Evolutionary conservation across 2,113 vertebrate species (phyloP).

Genomic region (Acrocephalus arundinaceus): DNA sequence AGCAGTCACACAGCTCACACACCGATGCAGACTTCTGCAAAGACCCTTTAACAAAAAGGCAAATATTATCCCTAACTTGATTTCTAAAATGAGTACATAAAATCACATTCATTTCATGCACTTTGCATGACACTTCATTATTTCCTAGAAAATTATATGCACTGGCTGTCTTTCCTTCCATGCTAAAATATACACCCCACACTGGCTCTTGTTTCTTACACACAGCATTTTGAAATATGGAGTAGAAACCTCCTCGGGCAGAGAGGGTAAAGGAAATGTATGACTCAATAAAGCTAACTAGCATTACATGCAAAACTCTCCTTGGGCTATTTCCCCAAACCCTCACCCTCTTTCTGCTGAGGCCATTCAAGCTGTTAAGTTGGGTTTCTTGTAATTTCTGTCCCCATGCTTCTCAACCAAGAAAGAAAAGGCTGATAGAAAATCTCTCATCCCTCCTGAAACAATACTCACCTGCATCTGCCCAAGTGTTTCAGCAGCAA

Average conservation of each 20-base stretch:
- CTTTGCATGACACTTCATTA: constrained; percentile 18
- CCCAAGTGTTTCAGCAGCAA: constrained; percentile 41
- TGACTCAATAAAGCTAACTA: constrained; percentile 50
- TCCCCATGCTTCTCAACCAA: constrained; percentile 24
- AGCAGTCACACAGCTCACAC: not conserved
- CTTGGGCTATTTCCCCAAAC: not conserved
- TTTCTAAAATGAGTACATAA: constrained; percentile 28
- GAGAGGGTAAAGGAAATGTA: constrained; percentile 23
- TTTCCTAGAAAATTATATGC: not conserved
- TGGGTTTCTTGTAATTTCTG: constrained; percentile 27
- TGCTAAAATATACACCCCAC: not conserved
- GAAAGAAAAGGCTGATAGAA: constrained; percentile 16
- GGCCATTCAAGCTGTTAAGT: not conserved
- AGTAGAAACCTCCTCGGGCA: constrained; percentile 6
- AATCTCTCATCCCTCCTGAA: constrained; percentile 64
- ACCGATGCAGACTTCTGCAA: not conserved
- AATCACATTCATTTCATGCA: not conserved
- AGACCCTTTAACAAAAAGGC: not conserved
- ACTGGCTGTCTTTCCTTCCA: not conserved
- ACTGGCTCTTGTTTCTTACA: not conserved
- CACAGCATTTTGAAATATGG: not conserved
- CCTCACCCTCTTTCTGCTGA: constrained; percentile 35
- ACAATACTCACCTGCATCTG: constrained; percentile 33
- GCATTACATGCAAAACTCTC: constrained; percentile 26
- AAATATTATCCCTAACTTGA: not conserved